Base-by-base conservation (phyloP, 1,140 invertebrate species). In the Euschistus heros region DNA sequence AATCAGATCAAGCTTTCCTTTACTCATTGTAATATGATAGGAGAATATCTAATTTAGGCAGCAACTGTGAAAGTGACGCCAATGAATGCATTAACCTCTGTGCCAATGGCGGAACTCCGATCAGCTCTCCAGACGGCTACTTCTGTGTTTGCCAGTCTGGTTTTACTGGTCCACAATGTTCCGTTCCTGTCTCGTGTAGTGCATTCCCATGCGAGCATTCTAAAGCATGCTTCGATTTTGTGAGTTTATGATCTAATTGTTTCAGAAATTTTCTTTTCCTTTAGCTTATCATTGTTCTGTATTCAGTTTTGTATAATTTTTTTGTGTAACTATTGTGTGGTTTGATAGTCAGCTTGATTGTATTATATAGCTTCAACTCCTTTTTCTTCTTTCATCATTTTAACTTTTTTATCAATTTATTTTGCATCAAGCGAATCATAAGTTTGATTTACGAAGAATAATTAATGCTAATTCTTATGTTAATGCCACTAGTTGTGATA, bases 91-190 rank as follows among this genome's bases (percentile, higher is more conserved):
- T 60, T 61, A 78, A 81, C 72, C 86, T 87, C 0, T 94, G 91
- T 73, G 72, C 77, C 46, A 86, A 93, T 76, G 87, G 84, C 1
- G 88, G 84, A 24, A 77, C 78, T 37, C 94, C 91, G 72, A 68
- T 84, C 37, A 90, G 93, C 74, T 78, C 81, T 46, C 77, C 91
- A n/a, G 89, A 91, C 72, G 85, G 88, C 68, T 94, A 93, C 76
- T 78, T 77, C 57, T 94, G 91, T 73, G 76, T 79, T 33, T 94
- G 92, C 73, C 81, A 85, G 73, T 71, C 77, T 1, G 89, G 88
- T 1, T 91, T 87, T 73, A 80, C 78, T 27, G 86, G 82, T 80
- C 55, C 69, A 0, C 70, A 74, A 20, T 80, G 78, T 70, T 73
- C 76, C 64, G 72, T 72, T 44, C 71, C 71, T 59, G 65, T 77